phyloP scores from a whole-genome alignment of 2,888 invertebrate species.

The Chalcis sispes region DNA sequence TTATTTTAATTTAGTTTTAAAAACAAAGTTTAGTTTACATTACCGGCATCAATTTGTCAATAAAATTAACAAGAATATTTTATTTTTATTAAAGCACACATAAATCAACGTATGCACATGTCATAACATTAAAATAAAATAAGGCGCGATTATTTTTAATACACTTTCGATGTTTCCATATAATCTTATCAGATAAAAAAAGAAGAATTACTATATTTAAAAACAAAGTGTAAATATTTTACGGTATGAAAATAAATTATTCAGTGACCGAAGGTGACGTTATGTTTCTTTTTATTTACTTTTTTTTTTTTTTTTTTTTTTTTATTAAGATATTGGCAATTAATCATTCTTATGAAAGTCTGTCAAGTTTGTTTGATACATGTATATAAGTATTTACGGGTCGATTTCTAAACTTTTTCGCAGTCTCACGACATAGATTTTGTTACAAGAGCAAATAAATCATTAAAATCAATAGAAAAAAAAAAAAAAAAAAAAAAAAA shows the following conservation, averaged over 20 bases:
- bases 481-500: slow-evolving; percentile 2
- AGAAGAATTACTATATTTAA: not conserved
- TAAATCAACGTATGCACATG: slow-evolving; percentile 8
- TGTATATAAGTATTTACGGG: not conserved
- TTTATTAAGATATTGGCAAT: slow-evolving; percentile 43
- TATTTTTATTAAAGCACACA: not conserved
- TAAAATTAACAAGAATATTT: not conserved
- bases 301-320: slow-evolving; percentile 10
- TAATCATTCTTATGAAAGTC: slow-evolving; percentile 49
- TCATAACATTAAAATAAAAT: not conserved
- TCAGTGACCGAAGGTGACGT: slow-evolving; percentile 28
- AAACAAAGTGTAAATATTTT: slow-evolving; percentile 18
- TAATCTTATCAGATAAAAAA: not conserved
- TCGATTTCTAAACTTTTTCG: slow-evolving; percentile 34
- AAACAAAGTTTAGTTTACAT: too few relatives aligned
- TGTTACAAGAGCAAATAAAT: slow-evolving; percentile 13
- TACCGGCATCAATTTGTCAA: too few relatives aligned
- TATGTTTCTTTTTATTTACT: slow-evolving; percentile 7
- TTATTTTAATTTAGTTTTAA: too few relatives aligned
- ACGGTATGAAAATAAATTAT: slow-evolving; percentile 37
- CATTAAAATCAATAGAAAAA: slow-evolving; percentile 12
- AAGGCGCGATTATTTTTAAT: slow-evolving; percentile 27
- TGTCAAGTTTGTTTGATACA: slow-evolving; percentile 30
- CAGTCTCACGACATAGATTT: slow-evolving; percentile 10
- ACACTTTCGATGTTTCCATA: slow-evolving; percentile 30